Conservation (phyloP, 2,888 invertebrate genomes). For the Epistrophella euchroma region DNA sequence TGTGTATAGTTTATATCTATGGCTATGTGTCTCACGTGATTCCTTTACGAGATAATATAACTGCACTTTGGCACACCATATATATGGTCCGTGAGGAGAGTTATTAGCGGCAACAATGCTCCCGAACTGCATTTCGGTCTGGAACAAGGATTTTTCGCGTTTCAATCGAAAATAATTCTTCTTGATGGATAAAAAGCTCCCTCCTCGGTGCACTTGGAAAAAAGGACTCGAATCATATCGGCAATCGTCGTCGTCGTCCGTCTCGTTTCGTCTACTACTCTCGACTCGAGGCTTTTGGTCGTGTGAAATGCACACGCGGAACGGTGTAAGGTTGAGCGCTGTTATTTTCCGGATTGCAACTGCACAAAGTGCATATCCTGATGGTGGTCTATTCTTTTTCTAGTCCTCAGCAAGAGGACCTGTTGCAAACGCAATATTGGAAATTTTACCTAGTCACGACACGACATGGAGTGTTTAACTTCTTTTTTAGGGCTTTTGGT, state of each 20-base stretch:
- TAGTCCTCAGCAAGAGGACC: slow-evolving; percentile 35
- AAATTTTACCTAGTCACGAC: slow-evolving; percentile 74
- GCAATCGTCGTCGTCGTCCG: slow-evolving; percentile 2
- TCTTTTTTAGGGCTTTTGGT: slow-evolving; percentile 6
- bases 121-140: slow-evolving; percentile 56
- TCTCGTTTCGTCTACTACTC: background rate
- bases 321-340: slow-evolving; percentile 64
- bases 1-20: slow-evolving; percentile 4
- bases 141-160: slow-evolving; percentile 71
- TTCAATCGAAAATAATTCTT: slow-evolving; percentile 77
- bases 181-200: slow-evolving; percentile 34
- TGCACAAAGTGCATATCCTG: slow-evolving; percentile 71
- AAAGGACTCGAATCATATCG: slow-evolving; percentile 47
- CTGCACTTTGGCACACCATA: slow-evolving; percentile 78
- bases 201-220: slow-evolving; percentile 46
- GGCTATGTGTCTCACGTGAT: slow-evolving; percentile 65
- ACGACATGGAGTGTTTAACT: slow-evolving; percentile 35
- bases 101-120: slow-evolving; percentile 72
- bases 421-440: slow-evolving; percentile 74
- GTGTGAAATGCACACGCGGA: slow-evolving; percentile 66
- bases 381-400: slow-evolving; percentile 35
- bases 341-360: slow-evolving; percentile 69
- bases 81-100: slow-evolving; percentile 69
- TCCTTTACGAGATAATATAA: slow-evolving; percentile 77
- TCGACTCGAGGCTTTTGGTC: background rate